Percentiles rank a stretch among this genome's conserved stretches.
phyloP scores from a whole-genome alignment of 1,140 invertebrate species.

The Brachionus rotundiformis region DNA sequence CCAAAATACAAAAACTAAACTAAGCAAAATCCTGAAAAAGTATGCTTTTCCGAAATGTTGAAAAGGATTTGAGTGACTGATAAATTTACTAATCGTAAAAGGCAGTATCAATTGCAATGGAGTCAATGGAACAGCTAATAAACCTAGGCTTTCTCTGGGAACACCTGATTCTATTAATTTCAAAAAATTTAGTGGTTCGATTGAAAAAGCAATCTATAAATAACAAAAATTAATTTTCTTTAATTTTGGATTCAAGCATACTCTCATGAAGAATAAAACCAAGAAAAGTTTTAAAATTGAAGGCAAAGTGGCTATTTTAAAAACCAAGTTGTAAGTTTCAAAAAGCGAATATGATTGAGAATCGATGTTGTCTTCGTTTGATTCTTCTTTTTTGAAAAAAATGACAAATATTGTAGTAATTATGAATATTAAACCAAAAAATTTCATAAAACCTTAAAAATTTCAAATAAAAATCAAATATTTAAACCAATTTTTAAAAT shows the following conservation, averaged over 20 bases:
- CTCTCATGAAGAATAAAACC: slow-evolving; percentile 85
- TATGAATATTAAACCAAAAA: slow-evolving; percentile 19
- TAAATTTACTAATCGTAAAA: slow-evolving; percentile 81
- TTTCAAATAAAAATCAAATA: background rate
- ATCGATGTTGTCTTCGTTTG: background rate
- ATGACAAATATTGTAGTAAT: slow-evolving; percentile 16
- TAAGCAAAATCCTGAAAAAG: background rate
- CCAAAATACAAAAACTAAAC: background rate
- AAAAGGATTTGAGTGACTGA: slow-evolving; percentile 81
- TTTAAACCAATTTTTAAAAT: slow-evolving; percentile 1
- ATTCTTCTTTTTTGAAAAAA: slow-evolving; percentile 28
- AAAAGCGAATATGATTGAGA: background rate
- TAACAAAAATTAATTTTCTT: background rate
- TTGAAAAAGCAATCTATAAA: slow-evolving; percentile 61
- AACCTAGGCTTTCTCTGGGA: slow-evolving; percentile 87
- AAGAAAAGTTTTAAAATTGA: slow-evolving; percentile 74
- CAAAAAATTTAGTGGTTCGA: slow-evolving; percentile 85
- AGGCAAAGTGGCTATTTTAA: slow-evolving; percentile 66
- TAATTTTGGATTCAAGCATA: slow-evolving; percentile 70
- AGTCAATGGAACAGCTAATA: slow-evolving; percentile 83
- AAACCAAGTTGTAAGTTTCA: slow-evolving; percentile 39
- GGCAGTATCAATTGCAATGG: slow-evolving; percentile 92
- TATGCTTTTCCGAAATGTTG: slow-evolving; percentile 81
- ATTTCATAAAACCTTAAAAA: slow-evolving; percentile 43
- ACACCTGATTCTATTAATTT: slow-evolving; percentile 93